Percentiles rank a stretch among this genome's conserved stretches.
These are phyloP conservation scores for Diogma glabrata DNA, from an alignment of 2,888 invertebrate genomes.

Conservation along the genomic window DNA sequence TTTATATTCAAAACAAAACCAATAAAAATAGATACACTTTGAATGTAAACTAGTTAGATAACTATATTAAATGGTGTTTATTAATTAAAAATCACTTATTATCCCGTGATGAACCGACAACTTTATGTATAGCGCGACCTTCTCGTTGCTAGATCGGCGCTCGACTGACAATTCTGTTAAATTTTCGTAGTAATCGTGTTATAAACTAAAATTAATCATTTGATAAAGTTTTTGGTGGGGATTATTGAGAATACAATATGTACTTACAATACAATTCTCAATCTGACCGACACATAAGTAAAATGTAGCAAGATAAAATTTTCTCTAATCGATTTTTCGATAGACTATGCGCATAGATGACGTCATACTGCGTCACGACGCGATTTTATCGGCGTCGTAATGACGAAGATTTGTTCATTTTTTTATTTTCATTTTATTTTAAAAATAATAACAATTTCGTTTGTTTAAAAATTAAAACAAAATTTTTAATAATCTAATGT, in stretches of 20 bases:
- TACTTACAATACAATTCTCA: neutral
- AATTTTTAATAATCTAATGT: too few relatives aligned
- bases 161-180: slow-evolving; percentile 31
- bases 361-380: slow-evolving; percentile 28
- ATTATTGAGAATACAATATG: slow-evolving; percentile 7
- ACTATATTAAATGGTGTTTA: slow-evolving; percentile 4
- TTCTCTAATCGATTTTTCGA: slow-evolving; percentile 5
- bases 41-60: too few relatives aligned
- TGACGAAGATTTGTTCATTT: too few relatives aligned
- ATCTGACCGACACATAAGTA: slow-evolving; percentile 5
- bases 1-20: too few relatives aligned
- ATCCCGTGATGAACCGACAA: slow-evolving; percentile 19
- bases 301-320: slow-evolving; percentile 5
- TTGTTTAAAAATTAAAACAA: too few relatives aligned
- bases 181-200: slow-evolving; percentile 10
- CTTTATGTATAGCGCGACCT: slow-evolving; percentile 28
- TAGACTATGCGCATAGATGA: slow-evolving; percentile 21
- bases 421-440: too few relatives aligned
- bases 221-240: too few relatives aligned
- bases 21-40: too few relatives aligned
- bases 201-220: too few relatives aligned
- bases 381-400: slow-evolving; percentile 18
- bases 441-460: too few relatives aligned
- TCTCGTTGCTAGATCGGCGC: slow-evolving; percentile 35
- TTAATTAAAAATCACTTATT: slow-evolving; percentile 3